Evolutionary conservation across 2,888 invertebrate genomes (phyloP).

Genomic region (Imbricaverruca yamaguchii): DNA sequence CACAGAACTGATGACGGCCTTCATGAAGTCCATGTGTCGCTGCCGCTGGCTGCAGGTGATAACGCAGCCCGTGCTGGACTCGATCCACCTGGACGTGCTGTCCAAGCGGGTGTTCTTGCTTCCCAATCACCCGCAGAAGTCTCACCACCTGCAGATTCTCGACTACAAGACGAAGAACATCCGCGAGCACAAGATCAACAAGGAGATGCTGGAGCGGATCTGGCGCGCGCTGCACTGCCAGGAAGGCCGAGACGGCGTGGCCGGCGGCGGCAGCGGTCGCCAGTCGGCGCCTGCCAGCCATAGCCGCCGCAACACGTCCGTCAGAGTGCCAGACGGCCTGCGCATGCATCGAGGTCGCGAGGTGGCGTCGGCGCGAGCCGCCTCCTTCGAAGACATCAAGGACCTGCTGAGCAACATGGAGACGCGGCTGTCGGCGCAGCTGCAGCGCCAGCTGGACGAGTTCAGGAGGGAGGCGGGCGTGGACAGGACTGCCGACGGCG

Average conservation of each 20-base stretch:
- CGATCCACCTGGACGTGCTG: constrained; percentile 8
- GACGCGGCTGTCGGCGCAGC: constrained; percentile 16
- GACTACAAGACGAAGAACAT: constrained; percentile 13
- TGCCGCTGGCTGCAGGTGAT: background rate
- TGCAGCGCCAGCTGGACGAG: constrained; percentile 3
- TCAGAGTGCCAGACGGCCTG: background rate
- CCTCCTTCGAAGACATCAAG: background rate
- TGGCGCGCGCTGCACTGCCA: constrained; percentile 3
- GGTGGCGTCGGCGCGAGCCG: background rate
- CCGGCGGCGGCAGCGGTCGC: background rate
- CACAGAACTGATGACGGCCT: constrained; percentile 27
- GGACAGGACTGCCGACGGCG: background rate
- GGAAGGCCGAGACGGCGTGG: background rate
- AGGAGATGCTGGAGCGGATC: constrained; percentile 6
- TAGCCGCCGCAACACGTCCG: background rate
- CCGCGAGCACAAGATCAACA: constrained; percentile 20
- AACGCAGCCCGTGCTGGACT: background rate
- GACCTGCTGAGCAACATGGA: constrained; percentile 19
- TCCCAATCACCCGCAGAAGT: constrained; percentile 29
- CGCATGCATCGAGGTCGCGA: constrained; percentile 15
- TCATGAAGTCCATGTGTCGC: background rate
- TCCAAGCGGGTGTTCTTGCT: constrained; percentile 26
- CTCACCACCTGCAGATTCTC: constrained; percentile 17
- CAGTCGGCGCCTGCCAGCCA: background rate
- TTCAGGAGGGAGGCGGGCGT: background rate